Conservation (phyloP, 2,888 invertebrate species). For the Automeris io region DNA sequence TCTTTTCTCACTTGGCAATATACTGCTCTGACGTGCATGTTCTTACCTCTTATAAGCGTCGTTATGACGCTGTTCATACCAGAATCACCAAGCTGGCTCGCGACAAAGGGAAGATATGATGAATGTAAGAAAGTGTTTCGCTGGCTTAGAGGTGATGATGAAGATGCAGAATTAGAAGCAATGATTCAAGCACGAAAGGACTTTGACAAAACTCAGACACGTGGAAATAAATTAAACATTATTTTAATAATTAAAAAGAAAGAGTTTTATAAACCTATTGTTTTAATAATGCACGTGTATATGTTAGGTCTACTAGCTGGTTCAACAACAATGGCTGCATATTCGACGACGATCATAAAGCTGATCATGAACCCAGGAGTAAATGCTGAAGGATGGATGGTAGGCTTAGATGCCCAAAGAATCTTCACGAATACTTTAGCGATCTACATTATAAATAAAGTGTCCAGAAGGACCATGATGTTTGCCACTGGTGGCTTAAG, state of each 20-base stretch:
- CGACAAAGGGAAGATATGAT: constrained; percentile 63
- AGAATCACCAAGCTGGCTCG: constrained; percentile 81
- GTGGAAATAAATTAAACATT: constrained; percentile 4
- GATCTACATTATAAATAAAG: constrained; percentile 74
- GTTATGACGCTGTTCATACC: constrained; percentile 52
- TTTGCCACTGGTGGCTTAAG: constrained; percentile 38
- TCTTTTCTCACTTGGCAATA: constrained; percentile 73
- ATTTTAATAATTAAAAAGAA: constrained; percentile 20
- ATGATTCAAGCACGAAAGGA: constrained; percentile 37
- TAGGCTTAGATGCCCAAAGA: constrained; percentile 78
- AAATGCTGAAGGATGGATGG: constrained; percentile 78
- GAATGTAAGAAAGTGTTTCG: constrained; percentile 72
- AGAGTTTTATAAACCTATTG: constrained; percentile 61
- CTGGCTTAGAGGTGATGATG: constrained; percentile 71
- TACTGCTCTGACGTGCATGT: constrained; percentile 62
- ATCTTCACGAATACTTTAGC: constrained; percentile 75
- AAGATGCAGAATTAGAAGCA: constrained; percentile 41
- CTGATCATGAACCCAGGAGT: constrained; percentile 71
- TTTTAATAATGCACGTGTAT: constrained; percentile 17
- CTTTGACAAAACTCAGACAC: constrained; percentile 22
- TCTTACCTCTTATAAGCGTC: constrained; percentile 59
- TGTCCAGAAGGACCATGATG: constrained; percentile 58
- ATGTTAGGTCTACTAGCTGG: constrained; percentile 50
- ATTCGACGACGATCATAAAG: constrained; percentile 77
- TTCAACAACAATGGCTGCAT: constrained; percentile 79